Percentiles rank a stretch among this genome's conserved stretches.
Conservation (phyloP, 2,888 invertebrate genomes). For the Pardosa pseudoannulata region DNA sequence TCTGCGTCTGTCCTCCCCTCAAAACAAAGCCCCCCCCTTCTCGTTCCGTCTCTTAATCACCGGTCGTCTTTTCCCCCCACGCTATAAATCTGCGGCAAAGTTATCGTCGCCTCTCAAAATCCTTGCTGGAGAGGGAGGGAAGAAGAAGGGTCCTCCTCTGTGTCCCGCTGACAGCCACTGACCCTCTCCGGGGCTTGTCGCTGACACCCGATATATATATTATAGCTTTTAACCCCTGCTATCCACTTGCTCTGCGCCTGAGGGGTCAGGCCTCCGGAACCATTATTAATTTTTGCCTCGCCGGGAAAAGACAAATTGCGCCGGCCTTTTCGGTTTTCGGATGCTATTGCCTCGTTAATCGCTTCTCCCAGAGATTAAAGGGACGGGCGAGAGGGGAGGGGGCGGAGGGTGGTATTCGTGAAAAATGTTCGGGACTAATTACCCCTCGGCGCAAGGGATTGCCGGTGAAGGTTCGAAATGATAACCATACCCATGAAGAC, state of each 20-base stretch:
- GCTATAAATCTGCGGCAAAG: conserved; percentile 12
- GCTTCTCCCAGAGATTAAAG: conserved; percentile 4
- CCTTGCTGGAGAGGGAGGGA: conserved; percentile 35
- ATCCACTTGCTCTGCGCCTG: conserved; percentile 32
- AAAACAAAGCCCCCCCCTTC: no score
- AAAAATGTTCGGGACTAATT: conserved; percentile 5
- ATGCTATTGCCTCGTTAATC: conserved; percentile 12
- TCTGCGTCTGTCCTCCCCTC: no score
- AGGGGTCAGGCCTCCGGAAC: conserved; percentile 47
- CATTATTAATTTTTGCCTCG: conserved; percentile 65
- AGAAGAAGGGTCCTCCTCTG: background rate
- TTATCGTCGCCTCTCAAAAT: conserved; percentile 30
- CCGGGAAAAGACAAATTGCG: conserved; percentile 53
- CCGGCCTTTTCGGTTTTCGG: conserved; percentile 5
- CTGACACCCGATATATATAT: conserved; percentile 60
- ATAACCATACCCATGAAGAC: background rate
- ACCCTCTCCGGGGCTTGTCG: conserved; percentile 13
- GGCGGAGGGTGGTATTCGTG: background rate
- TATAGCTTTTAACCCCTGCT: conserved; percentile 55
- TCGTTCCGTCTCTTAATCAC: background rate
- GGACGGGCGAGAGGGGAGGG: background rate
- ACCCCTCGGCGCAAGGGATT: background rate
- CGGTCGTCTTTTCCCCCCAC: background rate
- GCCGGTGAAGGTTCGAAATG: background rate
- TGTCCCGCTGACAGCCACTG: background rate